These are phyloP conservation scores for Oncorhynchus tshawytscha DNA, from an alignment of 2,113 vertebrate species.

Conservation along the genomic window DNA sequence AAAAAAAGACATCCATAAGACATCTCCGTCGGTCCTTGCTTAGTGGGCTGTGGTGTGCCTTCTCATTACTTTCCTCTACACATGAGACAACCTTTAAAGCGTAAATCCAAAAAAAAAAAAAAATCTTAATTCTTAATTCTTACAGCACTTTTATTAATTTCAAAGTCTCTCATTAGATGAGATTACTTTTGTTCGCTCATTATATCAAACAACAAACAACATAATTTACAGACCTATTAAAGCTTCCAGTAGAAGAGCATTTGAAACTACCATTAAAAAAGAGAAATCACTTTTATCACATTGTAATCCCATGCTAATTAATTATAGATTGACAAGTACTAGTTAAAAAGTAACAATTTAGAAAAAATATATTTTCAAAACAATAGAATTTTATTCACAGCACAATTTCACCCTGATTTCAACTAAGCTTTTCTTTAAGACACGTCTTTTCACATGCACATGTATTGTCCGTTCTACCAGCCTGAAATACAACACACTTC, in stretches of 20 bases:
- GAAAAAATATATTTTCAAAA: background rate
- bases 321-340: too few species aligned
- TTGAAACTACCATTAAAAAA: background rate
- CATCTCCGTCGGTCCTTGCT: too few species aligned
- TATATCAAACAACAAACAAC: background rate
- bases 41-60: too few species aligned
- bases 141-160: slow-evolving; percentile 4
- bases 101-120: slow-evolving; percentile 30
- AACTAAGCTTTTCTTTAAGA: background rate
- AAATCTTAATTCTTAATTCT: slow-evolving; percentile 42
- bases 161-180: background rate
- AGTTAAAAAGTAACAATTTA: too few species aligned
- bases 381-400: background rate
- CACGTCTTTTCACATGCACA: background rate
- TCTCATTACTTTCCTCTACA: too few species aligned
- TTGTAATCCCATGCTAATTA: background rate
- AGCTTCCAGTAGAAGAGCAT: background rate
- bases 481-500: slow-evolving; percentile 43
- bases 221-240: background rate
- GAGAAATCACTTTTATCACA: background rate
- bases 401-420: background rate
- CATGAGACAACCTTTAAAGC: background rate
- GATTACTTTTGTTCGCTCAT: background rate
- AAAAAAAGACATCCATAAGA: too few species aligned
- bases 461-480: background rate